Base-by-base conservation (phyloP, 2,888 invertebrate species). In the Pachydiplax longipennis region DNA sequence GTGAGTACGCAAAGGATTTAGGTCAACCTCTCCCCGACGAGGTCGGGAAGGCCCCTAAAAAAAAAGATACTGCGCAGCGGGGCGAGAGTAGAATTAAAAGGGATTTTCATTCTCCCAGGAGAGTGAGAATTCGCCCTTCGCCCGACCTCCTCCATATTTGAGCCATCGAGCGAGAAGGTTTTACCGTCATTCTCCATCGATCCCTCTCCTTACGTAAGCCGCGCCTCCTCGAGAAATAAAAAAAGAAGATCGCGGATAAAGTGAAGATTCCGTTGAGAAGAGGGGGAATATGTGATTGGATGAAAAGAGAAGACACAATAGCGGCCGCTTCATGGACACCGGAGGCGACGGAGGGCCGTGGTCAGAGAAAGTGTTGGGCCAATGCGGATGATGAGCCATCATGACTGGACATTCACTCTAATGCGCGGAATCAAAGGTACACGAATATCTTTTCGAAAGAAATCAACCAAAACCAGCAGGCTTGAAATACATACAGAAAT, bases 201-300 rank as follows among this genome's bases (percentile, higher is more conserved):
- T 87, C 87, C 61, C 61, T 48, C 35, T 53, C 83, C 87, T 87
- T 87, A 87, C 87, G 87, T 87, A 87, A 87, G 87, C 37, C 87
- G 35, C 10, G 44, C 25, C 35, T 53, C 37, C 37, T 25, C 18
- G 31, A 58, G 83, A 35, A 31, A 53, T n/a, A 25, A 48, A 25
- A 53, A 44, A 81, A 37, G 48, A 82, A n/a, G 48, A 25, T 48
- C 53, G 40, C n/a, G 25, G 25, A 48, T 6, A 31, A 48, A 53
- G 58, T 2, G 83, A 25, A 25, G 48, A 22, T 82, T 81, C 81
- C 37, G 80, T 18, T 4, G 80, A 15, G 80, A 31, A 31, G 80
- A 35, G 35, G 37, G 37, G 81, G 81, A 81, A 81, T 37, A 81
- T 37, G 18, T 44, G 81, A 81, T 81, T 35, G 22, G 81, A 81